Percentiles rank a stretch among this genome's conserved stretches.
phyloP scores from a whole-genome alignment of 2,113 vertebrate species.

The Chloropsis cyanopogon region DNA sequence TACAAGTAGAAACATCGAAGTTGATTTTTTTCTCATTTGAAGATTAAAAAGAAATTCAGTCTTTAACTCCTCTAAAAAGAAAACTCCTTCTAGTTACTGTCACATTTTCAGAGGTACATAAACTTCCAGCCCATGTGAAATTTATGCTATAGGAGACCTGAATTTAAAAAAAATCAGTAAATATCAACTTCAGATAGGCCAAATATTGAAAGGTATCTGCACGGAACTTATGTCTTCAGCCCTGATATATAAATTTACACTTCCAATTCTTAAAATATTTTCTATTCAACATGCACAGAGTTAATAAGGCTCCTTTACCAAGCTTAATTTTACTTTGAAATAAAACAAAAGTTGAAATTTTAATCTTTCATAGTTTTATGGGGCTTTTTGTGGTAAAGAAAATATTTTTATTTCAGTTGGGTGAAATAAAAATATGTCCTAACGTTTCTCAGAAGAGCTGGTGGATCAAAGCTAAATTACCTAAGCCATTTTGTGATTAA shows the following conservation, averaged over 20 bases:
- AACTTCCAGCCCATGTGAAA: background rate
- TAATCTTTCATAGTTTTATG: background rate
- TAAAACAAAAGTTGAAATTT: background rate
- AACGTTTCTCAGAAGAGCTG: background rate
- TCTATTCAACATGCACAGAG: background rate
- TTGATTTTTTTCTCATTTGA: background rate
- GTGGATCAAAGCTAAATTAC: background rate
- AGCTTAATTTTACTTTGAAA: background rate
- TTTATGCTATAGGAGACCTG: background rate
- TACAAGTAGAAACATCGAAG: background rate
- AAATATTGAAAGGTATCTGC: background rate
- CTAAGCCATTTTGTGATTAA: background rate
- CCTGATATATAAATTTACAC: background rate
- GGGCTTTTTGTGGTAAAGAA: background rate
- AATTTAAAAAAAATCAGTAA: background rate
- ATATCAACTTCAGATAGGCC: background rate
- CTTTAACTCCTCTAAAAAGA: background rate
- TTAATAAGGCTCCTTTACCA: background rate
- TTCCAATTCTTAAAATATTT: background rate
- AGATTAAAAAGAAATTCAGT: background rate
- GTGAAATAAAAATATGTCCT: background rate
- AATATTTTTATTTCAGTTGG: background rate
- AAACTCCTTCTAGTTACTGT: background rate
- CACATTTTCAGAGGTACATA: background rate
- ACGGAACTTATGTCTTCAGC: fast-evolving